Conservation (phyloP, 1,140 invertebrate species). For the Drosophila tsacasi region DNA sequence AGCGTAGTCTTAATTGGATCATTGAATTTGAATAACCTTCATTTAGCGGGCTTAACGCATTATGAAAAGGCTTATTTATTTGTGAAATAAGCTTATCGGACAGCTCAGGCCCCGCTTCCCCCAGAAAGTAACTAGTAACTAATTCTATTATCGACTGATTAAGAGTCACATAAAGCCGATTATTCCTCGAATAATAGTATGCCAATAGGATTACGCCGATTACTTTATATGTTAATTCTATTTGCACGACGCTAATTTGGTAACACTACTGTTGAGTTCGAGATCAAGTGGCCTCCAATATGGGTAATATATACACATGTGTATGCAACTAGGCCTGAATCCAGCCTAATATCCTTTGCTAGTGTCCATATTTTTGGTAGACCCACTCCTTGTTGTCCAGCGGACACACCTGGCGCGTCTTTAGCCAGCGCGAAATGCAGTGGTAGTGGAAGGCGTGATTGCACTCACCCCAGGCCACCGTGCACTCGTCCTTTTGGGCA, state of each 20-base stretch:
- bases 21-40: slow-evolving; percentile 11
- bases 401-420: slow-evolving; percentile 99
- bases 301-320: background rate
- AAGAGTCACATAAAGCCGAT: slow-evolving; percentile 1
- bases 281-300: background rate
- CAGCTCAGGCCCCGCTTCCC: background rate
- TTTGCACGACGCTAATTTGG: background rate
- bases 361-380: slow-evolving; percentile 91
- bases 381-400: slow-evolving; percentile 99
- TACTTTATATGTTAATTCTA: slow-evolving; percentile 1
- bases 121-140: slow-evolving; percentile 1
- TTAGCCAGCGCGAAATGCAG: slow-evolving; percentile 99
- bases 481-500: slow-evolving; percentile 98
- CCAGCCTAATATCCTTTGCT: background rate
- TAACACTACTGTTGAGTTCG: background rate
- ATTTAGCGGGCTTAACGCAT: slow-evolving; percentile 8
- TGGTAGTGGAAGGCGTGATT: slow-evolving; percentile 99
- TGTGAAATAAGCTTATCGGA: background rate
- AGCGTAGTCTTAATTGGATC: slow-evolving; percentile 3
- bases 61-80: background rate
- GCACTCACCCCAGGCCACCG: slow-evolving; percentile 99
- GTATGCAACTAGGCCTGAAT: background rate
- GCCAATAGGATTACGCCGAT: background rate
- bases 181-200: background rate
- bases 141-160: slow-evolving; percentile 16